phyloP scores from a whole-genome alignment of 2,113 vertebrate species.

The Lophura nycthemera region DNA sequence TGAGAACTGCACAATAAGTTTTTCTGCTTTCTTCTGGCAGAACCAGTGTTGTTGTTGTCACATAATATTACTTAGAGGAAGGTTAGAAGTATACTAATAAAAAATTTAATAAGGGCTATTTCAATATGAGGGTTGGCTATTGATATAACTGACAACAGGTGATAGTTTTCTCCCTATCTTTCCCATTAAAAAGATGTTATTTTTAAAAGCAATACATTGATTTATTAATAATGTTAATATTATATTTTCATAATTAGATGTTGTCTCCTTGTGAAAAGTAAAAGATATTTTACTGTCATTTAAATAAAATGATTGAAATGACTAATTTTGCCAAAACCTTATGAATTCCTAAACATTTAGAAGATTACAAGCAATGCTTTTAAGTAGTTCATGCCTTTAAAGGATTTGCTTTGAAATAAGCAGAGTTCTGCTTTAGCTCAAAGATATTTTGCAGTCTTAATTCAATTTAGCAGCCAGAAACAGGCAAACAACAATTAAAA shows the following conservation, averaged over 20 bases:
- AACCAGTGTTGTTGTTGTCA: background rate
- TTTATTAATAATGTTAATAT: background rate
- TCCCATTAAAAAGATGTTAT: background rate
- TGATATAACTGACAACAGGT: background rate
- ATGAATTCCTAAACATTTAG: background rate
- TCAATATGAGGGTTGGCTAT: accelerated
- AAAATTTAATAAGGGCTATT: background rate
- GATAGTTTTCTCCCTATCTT: background rate
- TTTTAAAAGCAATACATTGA: background rate
- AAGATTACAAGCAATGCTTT: background rate
- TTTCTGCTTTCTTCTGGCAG: conserved; percentile 6
- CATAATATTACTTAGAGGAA: background rate
- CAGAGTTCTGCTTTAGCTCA: background rate
- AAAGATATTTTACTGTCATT: background rate
- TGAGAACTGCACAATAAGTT: background rate
- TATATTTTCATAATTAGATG: background rate
- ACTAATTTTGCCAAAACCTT: background rate
- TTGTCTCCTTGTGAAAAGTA: background rate
- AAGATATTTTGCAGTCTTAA: background rate
- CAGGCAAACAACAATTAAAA: background rate
- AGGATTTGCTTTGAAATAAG: background rate
- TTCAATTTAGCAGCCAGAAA: background rate
- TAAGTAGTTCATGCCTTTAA: background rate
- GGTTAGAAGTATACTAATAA: background rate
- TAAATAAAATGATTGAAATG: background rate